Percentiles rank a stretch among this genome's conserved stretches.
phyloP scores from a whole-genome alignment of 37 sponge, comb jelly and placozoan species.

The Halisarca cf. caerulea region DNA sequence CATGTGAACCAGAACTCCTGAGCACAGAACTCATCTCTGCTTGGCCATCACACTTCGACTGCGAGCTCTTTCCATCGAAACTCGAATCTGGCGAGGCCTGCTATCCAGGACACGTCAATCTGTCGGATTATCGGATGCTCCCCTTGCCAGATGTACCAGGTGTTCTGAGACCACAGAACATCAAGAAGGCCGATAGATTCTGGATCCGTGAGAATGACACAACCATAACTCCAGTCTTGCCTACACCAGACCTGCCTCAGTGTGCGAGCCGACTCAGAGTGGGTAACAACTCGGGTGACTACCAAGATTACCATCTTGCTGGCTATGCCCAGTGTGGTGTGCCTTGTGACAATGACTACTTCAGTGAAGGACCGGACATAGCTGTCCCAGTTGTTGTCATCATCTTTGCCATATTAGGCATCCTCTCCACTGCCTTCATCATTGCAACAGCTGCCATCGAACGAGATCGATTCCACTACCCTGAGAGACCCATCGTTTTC shows the following conservation, averaged over 20 bases:
- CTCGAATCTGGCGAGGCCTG: too few species aligned
- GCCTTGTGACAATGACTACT: constrained; percentile 54
- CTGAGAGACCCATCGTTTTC: constrained; percentile 91
- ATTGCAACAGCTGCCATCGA: constrained; percentile 88
- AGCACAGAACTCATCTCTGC: not conserved
- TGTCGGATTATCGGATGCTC: not conserved
- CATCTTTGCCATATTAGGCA: constrained; percentile 67
- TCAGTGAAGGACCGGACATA: constrained; percentile 32
- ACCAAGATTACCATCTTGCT: constrained; percentile 47
- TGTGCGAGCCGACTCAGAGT: not conserved
- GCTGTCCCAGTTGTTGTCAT: constrained; percentile 59
- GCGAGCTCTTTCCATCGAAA: constrained; percentile 39
- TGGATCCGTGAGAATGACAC: not conserved
- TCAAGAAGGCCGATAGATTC: not conserved
- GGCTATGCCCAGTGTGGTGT: constrained; percentile 46
- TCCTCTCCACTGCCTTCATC: constrained; percentile 77
- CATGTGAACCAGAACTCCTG: constrained; percentile 34
- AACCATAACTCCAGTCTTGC: not conserved
- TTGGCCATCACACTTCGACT: constrained; percentile 71
- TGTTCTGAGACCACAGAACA: not conserved
- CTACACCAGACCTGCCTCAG: not conserved
- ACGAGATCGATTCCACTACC: constrained; percentile 84
- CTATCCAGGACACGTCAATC: too few species aligned
- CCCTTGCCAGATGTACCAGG: not conserved
- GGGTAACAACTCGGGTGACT: constrained; percentile 24